These are phyloP conservation scores for Cladorhizidae sp. DNA, from an alignment of 37 sponge, comb jelly and placozoan species.

Conservation along the genomic window DNA sequence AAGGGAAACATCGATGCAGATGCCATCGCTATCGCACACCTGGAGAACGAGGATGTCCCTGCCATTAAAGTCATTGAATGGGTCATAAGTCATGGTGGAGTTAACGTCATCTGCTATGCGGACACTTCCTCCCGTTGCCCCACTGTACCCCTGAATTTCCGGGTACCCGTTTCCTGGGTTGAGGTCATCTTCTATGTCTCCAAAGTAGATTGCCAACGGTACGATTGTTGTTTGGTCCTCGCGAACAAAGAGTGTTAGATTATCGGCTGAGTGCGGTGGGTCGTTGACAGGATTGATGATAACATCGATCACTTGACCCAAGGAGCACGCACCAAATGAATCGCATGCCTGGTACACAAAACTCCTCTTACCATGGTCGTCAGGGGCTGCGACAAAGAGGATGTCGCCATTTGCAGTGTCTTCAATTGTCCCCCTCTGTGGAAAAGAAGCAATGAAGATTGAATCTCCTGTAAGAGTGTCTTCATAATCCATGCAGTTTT, in stretches of 20 bases:
- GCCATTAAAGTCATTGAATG: constrained; percentile 42
- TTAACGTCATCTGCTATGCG: neutral
- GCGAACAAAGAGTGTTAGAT: constrained; percentile 21
- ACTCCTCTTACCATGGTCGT: constrained; percentile 64
- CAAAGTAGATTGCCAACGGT: constrained; percentile 56
- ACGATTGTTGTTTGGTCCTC: constrained; percentile 64
- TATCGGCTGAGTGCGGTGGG: constrained; percentile 63
- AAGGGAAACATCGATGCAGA: constrained; percentile 41
- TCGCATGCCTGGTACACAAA: constrained; percentile 82
- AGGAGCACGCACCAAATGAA: constrained; percentile 61
- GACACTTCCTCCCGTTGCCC: neutral
- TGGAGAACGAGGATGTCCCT: constrained; percentile 31
- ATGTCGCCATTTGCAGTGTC: constrained; percentile 55
- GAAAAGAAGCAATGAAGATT: constrained; percentile 48
- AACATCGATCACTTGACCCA: constrained; percentile 37
- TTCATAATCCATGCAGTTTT: constrained; percentile 77
- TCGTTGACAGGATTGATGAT: constrained; percentile 75
- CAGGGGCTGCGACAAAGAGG: constrained; percentile 27
- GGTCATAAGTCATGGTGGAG: constrained; percentile 13
- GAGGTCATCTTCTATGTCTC: constrained; percentile 82
- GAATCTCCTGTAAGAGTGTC: constrained; percentile 59
- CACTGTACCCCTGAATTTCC: neutral
- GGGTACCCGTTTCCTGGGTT: constrained; percentile 37
- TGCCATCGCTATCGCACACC: constrained; percentile 69
- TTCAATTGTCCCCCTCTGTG: constrained; percentile 40